phyloP scores from a whole-genome alignment of 2,113 vertebrate species.

The Zosterops lateralis region DNA sequence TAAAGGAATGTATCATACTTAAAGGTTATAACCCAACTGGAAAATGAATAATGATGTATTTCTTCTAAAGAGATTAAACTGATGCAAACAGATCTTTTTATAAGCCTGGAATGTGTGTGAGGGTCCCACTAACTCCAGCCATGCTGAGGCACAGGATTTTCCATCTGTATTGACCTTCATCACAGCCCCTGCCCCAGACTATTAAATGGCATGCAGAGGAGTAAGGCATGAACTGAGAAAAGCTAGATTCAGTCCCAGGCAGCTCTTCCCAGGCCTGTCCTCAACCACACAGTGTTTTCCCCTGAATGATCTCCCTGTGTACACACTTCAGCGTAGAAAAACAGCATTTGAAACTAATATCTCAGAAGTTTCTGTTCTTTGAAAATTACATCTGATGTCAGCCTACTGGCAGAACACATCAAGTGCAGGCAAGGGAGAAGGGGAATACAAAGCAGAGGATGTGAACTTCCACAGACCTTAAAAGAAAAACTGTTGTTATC shows the following conservation, averaged over 20 bases:
- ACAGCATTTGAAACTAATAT: not conserved
- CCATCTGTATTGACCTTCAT: not conserved
- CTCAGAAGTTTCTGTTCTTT: slow-evolving; percentile 6
- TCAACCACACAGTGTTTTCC: not conserved
- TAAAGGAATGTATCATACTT: not conserved
- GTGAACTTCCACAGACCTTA: slow-evolving; percentile 10
- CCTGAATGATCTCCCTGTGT: not conserved
- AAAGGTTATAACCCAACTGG: not conserved
- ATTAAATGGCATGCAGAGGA: not conserved
- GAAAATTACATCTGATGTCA: not conserved
- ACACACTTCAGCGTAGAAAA: not conserved
- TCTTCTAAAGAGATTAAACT: not conserved
- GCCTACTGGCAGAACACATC: not conserved
- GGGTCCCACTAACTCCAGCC: not conserved
- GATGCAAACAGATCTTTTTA: not conserved
- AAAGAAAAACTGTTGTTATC: not conserved
- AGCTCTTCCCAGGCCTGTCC: not conserved
- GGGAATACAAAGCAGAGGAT: not conserved
- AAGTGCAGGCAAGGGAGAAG: not conserved
- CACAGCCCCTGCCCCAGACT: not conserved
- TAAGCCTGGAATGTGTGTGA: not conserved
- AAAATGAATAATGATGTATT: not conserved
- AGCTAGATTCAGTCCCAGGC: not conserved
- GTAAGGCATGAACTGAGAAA: not conserved
- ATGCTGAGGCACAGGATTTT: not conserved